A percentile compares a stretch with the other conserved stretches of the same genome.
phyloP scores from a whole-genome alignment of 1,140 invertebrate genomes.

The Polypedilum pembai region DNA sequence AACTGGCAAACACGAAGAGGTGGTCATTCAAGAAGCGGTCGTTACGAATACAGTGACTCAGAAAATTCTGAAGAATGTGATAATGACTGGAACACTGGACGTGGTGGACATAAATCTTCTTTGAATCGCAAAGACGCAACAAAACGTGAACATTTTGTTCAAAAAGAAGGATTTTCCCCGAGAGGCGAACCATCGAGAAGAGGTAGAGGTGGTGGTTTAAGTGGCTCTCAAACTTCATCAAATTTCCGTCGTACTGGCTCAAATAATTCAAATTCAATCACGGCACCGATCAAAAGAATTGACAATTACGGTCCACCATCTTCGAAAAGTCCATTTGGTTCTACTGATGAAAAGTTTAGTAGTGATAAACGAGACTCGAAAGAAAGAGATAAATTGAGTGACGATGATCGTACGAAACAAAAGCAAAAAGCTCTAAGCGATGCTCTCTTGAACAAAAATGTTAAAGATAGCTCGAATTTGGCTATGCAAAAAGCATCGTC shows the following conservation, averaged over 20 bases:
- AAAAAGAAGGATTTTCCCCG: slow-evolving; percentile 55
- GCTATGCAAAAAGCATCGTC: slow-evolving; percentile 29
- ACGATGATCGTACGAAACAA: slow-evolving; percentile 59
- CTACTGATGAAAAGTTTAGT: slow-evolving; percentile 48
- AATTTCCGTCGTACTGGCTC: slow-evolving; percentile 32
- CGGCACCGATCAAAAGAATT: slow-evolving; percentile 51
- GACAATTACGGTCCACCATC: slow-evolving; percentile 66
- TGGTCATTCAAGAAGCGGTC: slow-evolving; percentile 37
- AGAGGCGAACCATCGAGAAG: slow-evolving; percentile 73
- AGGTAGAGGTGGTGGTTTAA: slow-evolving; percentile 56
- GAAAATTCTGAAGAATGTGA: slow-evolving; percentile 41
- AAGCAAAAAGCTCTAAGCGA: slow-evolving; percentile 60
- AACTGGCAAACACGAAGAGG: slow-evolving; percentile 31
- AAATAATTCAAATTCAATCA: slow-evolving; percentile 36
- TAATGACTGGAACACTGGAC: slow-evolving; percentile 33
- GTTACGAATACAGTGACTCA: slow-evolving; percentile 34
- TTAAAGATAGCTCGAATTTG: slow-evolving; percentile 37
- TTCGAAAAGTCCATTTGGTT: slow-evolving; percentile 64
- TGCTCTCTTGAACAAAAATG: slow-evolving; percentile 48
- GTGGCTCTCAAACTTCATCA: slow-evolving; percentile 34
- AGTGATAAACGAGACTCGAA: slow-evolving; percentile 43
- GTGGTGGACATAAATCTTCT: too few relatives aligned
- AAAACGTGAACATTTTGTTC: slow-evolving; percentile 32
- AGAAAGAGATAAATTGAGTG: slow-evolving; percentile 42
- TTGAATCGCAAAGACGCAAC: neutral